Conservation (phyloP, 2,113 vertebrate genomes). For the Bostrychus sinensis region DNA sequence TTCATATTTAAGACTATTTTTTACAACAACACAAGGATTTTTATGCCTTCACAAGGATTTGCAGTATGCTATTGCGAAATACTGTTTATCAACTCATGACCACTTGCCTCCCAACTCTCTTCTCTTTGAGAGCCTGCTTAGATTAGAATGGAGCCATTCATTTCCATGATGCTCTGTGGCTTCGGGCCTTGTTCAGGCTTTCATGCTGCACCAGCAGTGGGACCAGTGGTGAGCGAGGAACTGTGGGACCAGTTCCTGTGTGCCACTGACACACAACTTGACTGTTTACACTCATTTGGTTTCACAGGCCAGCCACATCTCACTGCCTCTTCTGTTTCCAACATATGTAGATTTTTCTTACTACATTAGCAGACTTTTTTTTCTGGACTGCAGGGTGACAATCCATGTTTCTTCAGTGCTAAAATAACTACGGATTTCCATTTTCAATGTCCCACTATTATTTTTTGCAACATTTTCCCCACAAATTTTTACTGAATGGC, state of each 20-base stretch:
- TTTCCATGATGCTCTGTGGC: constrained; percentile 20
- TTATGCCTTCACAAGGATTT: constrained; percentile 91
- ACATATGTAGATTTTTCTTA: background rate
- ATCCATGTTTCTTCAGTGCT: constrained; percentile 27
- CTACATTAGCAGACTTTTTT: background rate
- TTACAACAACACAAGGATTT: constrained; percentile 87
- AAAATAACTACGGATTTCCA: background rate
- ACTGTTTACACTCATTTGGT: constrained; percentile 27
- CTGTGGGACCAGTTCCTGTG: no score
- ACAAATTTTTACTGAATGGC: constrained; percentile 13
- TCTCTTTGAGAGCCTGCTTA: constrained; percentile 17
- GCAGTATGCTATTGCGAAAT: constrained; percentile 85
- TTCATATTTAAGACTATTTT: constrained; percentile 99
- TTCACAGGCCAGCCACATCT: constrained; percentile 9
- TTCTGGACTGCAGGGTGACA: constrained; percentile 35
- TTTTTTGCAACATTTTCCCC: constrained; percentile 13
- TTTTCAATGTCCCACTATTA: background rate
- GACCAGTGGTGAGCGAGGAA: constrained; percentile 15
- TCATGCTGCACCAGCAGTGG: constrained; percentile 25
- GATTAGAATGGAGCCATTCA: constrained; percentile 30
- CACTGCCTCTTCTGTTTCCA: constrained; percentile 5
- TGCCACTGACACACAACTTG: constrained; percentile 3
- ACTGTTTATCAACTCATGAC: constrained; percentile 80
- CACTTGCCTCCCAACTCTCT: constrained; percentile 18
- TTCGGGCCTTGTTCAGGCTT: constrained; percentile 7